A percentile compares a stretch with the other conserved stretches of the same genome.
Conservation (phyloP, 1,140 invertebrate species). For the Apis florea region DNA sequence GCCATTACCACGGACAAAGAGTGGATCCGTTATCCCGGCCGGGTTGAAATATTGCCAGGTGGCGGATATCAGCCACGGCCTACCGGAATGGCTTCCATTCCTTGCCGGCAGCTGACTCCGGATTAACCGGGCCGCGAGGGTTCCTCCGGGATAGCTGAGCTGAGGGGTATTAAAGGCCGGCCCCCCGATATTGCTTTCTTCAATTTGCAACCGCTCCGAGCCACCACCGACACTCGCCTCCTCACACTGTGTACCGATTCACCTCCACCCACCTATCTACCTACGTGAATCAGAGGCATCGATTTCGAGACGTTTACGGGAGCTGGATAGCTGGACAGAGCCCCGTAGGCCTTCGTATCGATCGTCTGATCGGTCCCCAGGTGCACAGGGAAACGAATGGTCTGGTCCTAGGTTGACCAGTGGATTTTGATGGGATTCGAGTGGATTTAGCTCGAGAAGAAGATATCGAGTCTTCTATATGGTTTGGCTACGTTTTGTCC, state of each 20-base stretch:
- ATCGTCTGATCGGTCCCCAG: conserved; percentile 20
- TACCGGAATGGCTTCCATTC: conserved; percentile 64
- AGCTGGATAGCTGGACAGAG: background rate
- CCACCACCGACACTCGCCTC: conserved; percentile 3
- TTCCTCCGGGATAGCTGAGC: conserved; percentile 56
- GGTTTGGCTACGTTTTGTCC: too few species aligned
- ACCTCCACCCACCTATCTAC: background rate
- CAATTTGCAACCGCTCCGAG: conserved; percentile 61
- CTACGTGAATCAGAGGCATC: conserved; percentile 22
- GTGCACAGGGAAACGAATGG: background rate
- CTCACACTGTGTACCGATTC: background rate
- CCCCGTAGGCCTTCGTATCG: background rate
- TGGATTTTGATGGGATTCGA: too few species aligned
- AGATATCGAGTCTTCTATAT: too few species aligned
- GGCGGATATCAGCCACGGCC: conserved; percentile 61
- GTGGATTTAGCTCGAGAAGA: too few species aligned
- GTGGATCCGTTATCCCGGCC: conserved; percentile 44
- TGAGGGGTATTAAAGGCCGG: conserved; percentile 64
- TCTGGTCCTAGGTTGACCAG: background rate
- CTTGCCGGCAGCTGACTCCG: conserved; percentile 68
- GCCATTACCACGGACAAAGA: conserved; percentile 55
- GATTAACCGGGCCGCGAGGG: conserved; percentile 64
- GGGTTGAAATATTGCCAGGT: conserved; percentile 69
- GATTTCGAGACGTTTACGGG: conserved; percentile 5
- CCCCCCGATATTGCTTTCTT: conserved; percentile 65